Evolutionary conservation across 2,113 vertebrate species (phyloP), one percentile per base, ranked within the genome.

Genomic region (Pseudopipra pipra): DNA sequence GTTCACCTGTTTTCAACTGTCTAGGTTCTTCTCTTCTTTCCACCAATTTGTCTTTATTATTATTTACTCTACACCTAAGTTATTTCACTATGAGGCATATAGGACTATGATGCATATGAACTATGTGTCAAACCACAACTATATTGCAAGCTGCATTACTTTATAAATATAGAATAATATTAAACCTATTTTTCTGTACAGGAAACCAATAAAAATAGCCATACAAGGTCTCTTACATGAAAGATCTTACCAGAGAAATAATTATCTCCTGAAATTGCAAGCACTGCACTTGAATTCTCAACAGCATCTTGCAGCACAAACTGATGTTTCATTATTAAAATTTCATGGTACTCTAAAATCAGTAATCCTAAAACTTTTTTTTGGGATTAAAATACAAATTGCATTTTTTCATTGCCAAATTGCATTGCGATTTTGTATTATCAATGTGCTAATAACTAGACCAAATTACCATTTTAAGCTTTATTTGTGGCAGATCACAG

Each of bases 111-210:
- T n/a, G 35, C 41, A 23, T 37, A 55, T 43, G 46, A 93, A 67
- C 43, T 65, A 43, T 22, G 31, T 25, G 18, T 27, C 63, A 89
- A 93, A 85, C n/a, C 27, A 78, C 22, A 74, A 49, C 63, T 46
- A 18, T 44, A 27, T 33, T 74, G 43, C 22, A 93, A 89, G 51
- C 52, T 70, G 14, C 20, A 85, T 65, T 82, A 54, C 11, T 88
- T 43, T 82, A n/a, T 77, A 95, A 94, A 95, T 93, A 89, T 68
- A 81, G 82, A 93, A 94, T 54, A 63, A 83, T 88, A 96, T 72
- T 8, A 49, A 87, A 92, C 79, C 14, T 52, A 44, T 76, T 89
- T 86, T 12, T 84, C 88, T 76, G 35, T 68, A 54, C 10, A n/a
- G 51, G 46, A 91, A 86, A 74, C 28, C 12, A 74, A 68, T 67